Base-by-base conservation (phyloP, 2,888 invertebrate species). In the Zaprionus lineosus region DNA sequence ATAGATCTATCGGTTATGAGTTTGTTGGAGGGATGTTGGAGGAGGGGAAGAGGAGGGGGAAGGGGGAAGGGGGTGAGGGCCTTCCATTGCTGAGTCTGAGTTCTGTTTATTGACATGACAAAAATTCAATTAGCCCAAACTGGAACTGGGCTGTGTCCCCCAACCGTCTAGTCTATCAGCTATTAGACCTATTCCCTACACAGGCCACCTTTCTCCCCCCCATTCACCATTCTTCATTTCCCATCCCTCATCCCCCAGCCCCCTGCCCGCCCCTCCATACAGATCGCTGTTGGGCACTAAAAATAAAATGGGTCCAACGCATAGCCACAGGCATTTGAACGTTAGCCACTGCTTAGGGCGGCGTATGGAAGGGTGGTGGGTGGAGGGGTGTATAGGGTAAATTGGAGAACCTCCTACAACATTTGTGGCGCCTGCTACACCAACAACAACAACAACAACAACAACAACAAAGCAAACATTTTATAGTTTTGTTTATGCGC, bases 401-500 rank as follows among this genome's bases (percentile, higher is more conserved):
- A 7, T 12, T 6, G 18, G 12, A 29, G 34, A 28, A 34, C 16
- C 53, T 47, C 36, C 70, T 24, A 55, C 44, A 60, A 60, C 52
- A 71, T 68, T 53, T 77, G 74, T 84, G 76, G 76, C 76, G 76
- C 82, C 84, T 83, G 57, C 46, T 73, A 40, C 40, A 50, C 24
- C 55, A 48, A 19, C 46, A 47, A 33, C 28, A 50, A 15, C 59
- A 43, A 41, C 21, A 70, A 37, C 34, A 41, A 57, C 24, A 62
- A 19, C 37, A 43, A 63, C 31, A 34, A 61, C 56, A 68, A n/a
- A n/a, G n/a, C n/a, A n/a, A n/a, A n/a, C n/a, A 77, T 76, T 76
- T 77, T 77, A 77, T 77, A 61, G 84, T 74, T 84, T 77, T 77
- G 77, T 77, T 77, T 77, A 77, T 84, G 70, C 52, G 66, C 48